Evolutionary conservation across 2,113 vertebrate species (phyloP).

Genomic region (Spea bombifrons): DNA sequence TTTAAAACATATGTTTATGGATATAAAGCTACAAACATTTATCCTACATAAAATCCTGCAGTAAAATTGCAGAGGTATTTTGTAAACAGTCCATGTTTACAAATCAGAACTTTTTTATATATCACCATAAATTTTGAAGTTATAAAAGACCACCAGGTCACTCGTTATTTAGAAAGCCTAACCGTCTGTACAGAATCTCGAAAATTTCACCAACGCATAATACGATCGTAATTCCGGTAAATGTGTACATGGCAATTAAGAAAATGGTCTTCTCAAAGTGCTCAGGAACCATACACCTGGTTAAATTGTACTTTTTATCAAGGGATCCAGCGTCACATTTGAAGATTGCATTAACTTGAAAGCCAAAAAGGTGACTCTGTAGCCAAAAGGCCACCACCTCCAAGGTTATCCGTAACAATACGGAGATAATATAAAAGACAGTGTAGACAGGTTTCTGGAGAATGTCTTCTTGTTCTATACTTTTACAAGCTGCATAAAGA

Average conservation of each 20-base stretch:
- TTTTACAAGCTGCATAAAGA: constrained; percentile 79
- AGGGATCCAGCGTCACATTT: constrained; percentile 72
- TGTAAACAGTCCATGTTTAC: constrained; percentile 48
- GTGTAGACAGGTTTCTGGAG: constrained; percentile 75
- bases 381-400: constrained; percentile 84
- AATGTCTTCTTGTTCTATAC: constrained; percentile 80
- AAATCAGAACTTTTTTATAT: constrained; percentile 34
- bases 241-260: constrained; percentile 84
- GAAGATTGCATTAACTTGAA: constrained; percentile 76
- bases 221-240: constrained; percentile 79
- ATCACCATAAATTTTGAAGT: constrained; percentile 11
- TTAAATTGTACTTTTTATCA: constrained; percentile 71
- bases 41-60: constrained; percentile 25
- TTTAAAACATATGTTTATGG: background rate
- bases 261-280: constrained; percentile 90
- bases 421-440: constrained; percentile 78
- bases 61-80: constrained; percentile 47
- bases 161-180: constrained; percentile 71
- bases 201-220: constrained; percentile 79
- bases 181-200: constrained; percentile 76
- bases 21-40: constrained; percentile 3
- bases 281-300: constrained; percentile 80
- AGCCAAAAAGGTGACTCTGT: constrained; percentile 83
- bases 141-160: constrained; percentile 53
- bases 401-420: constrained; percentile 79